phyloP scores from a whole-genome alignment of 2,888 invertebrate species.

The Chrysopilus asiliformis region DNA sequence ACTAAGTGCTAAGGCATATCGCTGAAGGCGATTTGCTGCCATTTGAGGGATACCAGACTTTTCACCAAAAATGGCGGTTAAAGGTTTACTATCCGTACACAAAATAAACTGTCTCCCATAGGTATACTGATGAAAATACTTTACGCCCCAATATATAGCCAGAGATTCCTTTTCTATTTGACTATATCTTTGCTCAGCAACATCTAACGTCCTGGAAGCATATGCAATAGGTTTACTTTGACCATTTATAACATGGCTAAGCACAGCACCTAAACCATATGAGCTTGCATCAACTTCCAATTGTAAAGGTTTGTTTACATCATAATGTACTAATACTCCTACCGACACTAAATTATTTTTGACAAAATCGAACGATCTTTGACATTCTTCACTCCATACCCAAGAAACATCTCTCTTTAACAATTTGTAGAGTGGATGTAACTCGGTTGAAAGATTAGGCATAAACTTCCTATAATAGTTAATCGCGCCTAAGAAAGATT shows the following conservation, averaged over 20 bases:
- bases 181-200: no score
- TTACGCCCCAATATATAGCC: no score
- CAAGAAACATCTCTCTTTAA: conserved; percentile 13
- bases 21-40: conserved; percentile 8
- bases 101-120: not conserved
- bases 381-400: conserved; percentile 15
- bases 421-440: conserved; percentile 12
- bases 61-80: conserved; percentile 9
- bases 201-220: conserved; percentile 8
- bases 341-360: conserved; percentile 10
- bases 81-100: conserved; percentile 7
- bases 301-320: conserved; percentile 10
- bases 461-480: no score
- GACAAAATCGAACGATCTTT: conserved; percentile 14
- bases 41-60: conserved; percentile 7
- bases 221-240: conserved; percentile 8
- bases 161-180: not conserved
- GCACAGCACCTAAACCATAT: conserved; percentile 9
- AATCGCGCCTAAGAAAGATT: conserved; percentile 19
- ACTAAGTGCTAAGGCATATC: no score
- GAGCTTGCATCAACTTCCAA: conserved; percentile 16
- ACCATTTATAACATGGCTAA: conserved; percentile 3
- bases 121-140: conserved; percentile 3
- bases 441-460: conserved; percentile 13
- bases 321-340: conserved; percentile 13